Conservation (phyloP, 2,113 vertebrate genomes). For the Agapornis roseicollis region DNA sequence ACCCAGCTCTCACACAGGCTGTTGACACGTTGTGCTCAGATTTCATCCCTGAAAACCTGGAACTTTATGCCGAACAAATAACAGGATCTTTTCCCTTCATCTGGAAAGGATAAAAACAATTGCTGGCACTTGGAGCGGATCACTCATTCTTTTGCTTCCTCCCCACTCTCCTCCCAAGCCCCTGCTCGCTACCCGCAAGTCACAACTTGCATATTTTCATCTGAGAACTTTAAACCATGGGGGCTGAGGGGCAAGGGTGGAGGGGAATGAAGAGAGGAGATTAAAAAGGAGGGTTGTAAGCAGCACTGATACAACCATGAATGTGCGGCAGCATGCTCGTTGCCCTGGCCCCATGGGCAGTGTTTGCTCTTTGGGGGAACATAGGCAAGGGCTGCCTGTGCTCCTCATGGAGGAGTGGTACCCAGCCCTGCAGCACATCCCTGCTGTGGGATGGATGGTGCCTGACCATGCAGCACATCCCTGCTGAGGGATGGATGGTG, state of each 20-base stretch:
- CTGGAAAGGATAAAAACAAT: slow-evolving; percentile 69
- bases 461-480: too few relatives aligned
- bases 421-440: rapidly evolving
- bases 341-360: neutral
- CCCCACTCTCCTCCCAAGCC: slow-evolving; percentile 46
- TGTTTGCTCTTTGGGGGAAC: neutral
- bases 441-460: too few relatives aligned
- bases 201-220: slow-evolving; percentile 63
- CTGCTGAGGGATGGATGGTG: neutral
- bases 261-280: slow-evolving; percentile 41
- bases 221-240: slow-evolving; percentile 63
- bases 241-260: neutral
- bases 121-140: slow-evolving; percentile 63
- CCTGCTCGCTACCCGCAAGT: slow-evolving; percentile 59
- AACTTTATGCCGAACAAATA: slow-evolving; percentile 74
- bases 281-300: neutral
- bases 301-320: neutral
- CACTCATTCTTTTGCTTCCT: slow-evolving; percentile 23
- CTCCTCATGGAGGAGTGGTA: neutral
- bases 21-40: slow-evolving; percentile 71
- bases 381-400: neutral
- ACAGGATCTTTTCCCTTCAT: slow-evolving; percentile 72
- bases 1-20: slow-evolving; percentile 64
- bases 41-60: slow-evolving; percentile 80
- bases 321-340: neutral